Evolutionary conservation across 1,140 invertebrate genomes (phyloP), one percentile per base, ranked within the genome.

Genomic region (Lasaia peninsularis): DNA sequence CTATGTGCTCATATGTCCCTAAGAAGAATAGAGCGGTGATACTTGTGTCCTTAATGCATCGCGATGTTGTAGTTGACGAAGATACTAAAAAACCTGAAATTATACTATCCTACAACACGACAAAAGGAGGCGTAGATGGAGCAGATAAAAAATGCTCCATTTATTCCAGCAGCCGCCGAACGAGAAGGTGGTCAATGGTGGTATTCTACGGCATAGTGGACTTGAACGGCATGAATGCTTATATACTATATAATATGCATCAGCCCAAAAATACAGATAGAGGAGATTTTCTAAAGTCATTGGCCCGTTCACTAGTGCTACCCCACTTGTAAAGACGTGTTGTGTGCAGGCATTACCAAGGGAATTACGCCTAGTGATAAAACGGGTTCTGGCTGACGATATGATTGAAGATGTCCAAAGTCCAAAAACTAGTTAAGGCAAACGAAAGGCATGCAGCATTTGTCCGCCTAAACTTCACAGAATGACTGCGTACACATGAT

Each of bases 81-180:
- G 21, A 24, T 24, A 24, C 21, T 24, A 24, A 24, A 24, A 24
- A 24, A 5, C 21, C 21, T 28, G 24, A 28, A 28, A 28, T 28
- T 28, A 28, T 28, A 28, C 8, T 28, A 7, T 28, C 4, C 2
- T 88, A 89, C 44, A 86, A 90, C 64, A 11, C 11, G 3, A 85
- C 83, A 9, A 90, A 90, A 75, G 79, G 77, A 6, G 81, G 75
- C 3, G 83, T 89, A 0, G 86, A 88, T 63, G 70, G 63, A 44
- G 60, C 84, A 2, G 84, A 86, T 62, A 73, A 88, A 69, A 78
- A 84, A 66, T 80, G 71, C 55, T 73, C 73, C 2, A 69, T 57
- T 44, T 87, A 83, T 70, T 79, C 73, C n/a, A 63, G 63, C 49
- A 60, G 64, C 35, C 60, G 84, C 57, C 71, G 60, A 61, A 85